Evolutionary conservation across 1,140 invertebrate species (phyloP), one percentile per base, ranked within the genome.

Genomic region (Riptortus pedestris): DNA sequence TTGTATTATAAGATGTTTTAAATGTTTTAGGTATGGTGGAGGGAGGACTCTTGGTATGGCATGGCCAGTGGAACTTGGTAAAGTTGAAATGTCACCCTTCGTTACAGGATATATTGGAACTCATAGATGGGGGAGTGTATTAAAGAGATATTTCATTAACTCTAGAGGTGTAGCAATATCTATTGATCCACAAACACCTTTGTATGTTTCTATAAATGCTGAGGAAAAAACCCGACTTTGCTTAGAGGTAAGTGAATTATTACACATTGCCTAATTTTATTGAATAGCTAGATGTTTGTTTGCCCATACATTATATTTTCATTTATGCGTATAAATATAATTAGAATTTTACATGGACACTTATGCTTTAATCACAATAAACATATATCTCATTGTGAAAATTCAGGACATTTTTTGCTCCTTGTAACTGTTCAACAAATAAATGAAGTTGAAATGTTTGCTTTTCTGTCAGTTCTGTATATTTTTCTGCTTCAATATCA

Each of bases 121-220:
- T 26, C 65, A 66, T 29, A 82, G 89, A 67, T 93, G 89, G 77
- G 88, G 90, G 0, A 87, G 87, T 67, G 86, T 88, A 0, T 71
- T 94, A 0, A 85, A 87, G 60, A 75, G 88, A 43, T 92, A 91
- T 68, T 90, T 93, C 67, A 83, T 93, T 24, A 91, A 85, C 70
- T 90, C 89, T 0, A 85, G 85, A 73, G 91, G 90, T 9, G 87
- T 86, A 14, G 86, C 87, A 0, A 83, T 94, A 22, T 79, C 86
- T 22, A 78, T 93, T 0, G 85, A 87, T 65, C 80, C 87, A 9
- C 77, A 85, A 33, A 86, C 85, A 0, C 91, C 91, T 0, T 74
- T 94, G 0, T 86, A 91, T 71, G 77, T 92, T 0, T 84, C 87
- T 0, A 83, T 91, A 9, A 87, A 88, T 67, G 74, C 75, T 18